Base-by-base conservation (phyloP, 2,888 invertebrate genomes). In the Cordilura impudica region DNA sequence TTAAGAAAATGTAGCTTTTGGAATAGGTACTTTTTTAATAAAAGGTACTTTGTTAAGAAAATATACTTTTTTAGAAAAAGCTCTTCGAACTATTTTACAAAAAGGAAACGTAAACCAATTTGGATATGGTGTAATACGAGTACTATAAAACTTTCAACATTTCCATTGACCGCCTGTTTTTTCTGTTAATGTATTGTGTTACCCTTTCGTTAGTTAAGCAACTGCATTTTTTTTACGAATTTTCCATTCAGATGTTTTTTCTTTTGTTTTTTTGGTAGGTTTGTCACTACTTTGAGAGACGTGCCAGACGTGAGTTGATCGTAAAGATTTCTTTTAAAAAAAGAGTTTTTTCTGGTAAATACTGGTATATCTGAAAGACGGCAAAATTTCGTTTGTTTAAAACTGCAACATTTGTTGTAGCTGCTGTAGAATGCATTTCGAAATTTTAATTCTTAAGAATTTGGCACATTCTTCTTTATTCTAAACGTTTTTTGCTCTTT, bases 231-330 rank as follows among this genome's bases (percentile, higher is more conserved):
- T 54, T 58, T 8, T 26, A 14, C 16, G 14, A 14, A 7, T 43
- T 43, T 70, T 31, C 18, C 53, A 58, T 70, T 63, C 39, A 47
- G 31, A 26, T 61, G 35, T 23, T 43, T 70, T 58, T 29, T 29
- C 21, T 51, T 43, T 21, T 65, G n/a, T 53, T n/a, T 16, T n/a
- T 31, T 56, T 1, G n/a, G 60, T 75, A 63, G 69, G 56, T 65
- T 61, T 79, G 77, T 73, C 77, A 77, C 72, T 56, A 23, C 69
- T 31, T 12, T 77, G 60, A 65, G 67, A 69, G 80, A 77, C 76
- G 69, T 73, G 77, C 73, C 61, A 77, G 81, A 81, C 82, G 81
- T 81, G 81, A 82, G 79, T 75, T 81, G 81, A 81, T 81, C 79
- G 77, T 73, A 76, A 72, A 81, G 82, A 82, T 82, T 79, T 81